phyloP scores from a whole-genome alignment of 2,113 vertebrate genomes.

The Fregata magnificens region DNA sequence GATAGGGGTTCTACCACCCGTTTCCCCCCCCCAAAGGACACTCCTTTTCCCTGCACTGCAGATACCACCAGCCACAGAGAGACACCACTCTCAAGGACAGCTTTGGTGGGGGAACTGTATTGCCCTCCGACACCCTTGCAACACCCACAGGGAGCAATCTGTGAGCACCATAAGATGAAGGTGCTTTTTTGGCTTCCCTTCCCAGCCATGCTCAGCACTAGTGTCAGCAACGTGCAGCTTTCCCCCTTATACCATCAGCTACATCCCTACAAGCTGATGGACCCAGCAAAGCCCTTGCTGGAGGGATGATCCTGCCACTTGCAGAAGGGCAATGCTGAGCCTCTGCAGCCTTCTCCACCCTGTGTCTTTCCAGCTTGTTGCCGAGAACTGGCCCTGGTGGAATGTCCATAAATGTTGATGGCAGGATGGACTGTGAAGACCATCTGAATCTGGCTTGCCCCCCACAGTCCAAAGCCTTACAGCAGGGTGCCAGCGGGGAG shows the following conservation, averaged over 20 bases:
- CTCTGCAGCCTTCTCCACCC: not conserved
- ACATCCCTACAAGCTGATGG: not conserved
- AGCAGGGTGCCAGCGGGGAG: fast-evolving
- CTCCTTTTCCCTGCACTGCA: not conserved
- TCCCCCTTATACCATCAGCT: not conserved
- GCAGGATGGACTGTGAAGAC: not conserved
- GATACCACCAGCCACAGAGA: not conserved
- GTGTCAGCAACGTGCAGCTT: fast-evolving
- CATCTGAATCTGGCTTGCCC: not conserved
- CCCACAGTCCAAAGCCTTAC: not conserved
- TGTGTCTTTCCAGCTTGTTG: not conserved
- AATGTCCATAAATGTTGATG: not conserved
- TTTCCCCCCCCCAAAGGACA: fast-evolving
- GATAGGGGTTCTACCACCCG: fast-evolving
- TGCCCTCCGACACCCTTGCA: not conserved
- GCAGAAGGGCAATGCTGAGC: not conserved
- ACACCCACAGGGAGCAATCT: not conserved
- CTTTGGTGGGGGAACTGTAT: not conserved
- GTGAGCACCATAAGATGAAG: not conserved
- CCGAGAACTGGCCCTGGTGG: not conserved
- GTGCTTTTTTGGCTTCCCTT: not conserved
- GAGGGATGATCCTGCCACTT: not conserved
- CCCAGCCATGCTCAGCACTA: not conserved
- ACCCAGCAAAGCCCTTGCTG: not conserved
- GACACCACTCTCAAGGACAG: fast-evolving